Conservation (phyloP, 2,113 vertebrate genomes). For the Megatriorchis doriae region DNA sequence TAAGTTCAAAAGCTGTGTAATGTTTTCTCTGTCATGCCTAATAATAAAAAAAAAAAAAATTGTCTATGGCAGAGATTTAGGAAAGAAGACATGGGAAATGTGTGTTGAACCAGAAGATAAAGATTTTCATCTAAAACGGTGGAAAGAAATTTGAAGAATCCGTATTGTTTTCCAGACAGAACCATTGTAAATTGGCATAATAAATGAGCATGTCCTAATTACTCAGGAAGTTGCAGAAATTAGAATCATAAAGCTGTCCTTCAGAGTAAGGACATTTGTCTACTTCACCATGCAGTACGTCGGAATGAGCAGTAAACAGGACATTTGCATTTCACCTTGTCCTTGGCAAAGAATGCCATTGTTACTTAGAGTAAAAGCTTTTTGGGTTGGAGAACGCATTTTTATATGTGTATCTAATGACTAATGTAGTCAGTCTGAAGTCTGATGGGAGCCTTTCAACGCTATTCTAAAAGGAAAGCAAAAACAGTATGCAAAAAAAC, state of each 20-base stretch:
- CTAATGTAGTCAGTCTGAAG: not conserved
- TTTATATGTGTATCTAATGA: not conserved
- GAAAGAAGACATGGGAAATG: conserved; percentile 2
- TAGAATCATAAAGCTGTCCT: conserved; percentile 38
- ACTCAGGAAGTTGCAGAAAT: conserved; percentile 28
- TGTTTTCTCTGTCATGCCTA: not conserved
- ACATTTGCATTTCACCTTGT: conserved; percentile 34
- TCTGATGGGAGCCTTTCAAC: not conserved
- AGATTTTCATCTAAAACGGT: not conserved
- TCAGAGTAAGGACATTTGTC: not conserved
- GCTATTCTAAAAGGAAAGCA: not conserved
- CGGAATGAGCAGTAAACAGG: not conserved
- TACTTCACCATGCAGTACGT: not conserved
- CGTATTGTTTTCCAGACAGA: not conserved
- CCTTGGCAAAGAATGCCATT: not conserved
- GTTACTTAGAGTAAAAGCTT: conserved; percentile 2
- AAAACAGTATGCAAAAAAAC: not conserved
- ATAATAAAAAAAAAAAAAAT: not conserved
- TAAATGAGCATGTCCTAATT: conserved; percentile 36
- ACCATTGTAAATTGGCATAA: conserved; percentile 20
- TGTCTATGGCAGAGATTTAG: not conserved
- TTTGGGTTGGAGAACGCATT: not conserved
- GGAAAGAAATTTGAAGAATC: conserved; percentile 37
- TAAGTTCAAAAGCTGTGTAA: not conserved
- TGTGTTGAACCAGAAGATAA: not conserved